Conservation (phyloP, 2,797 vertebrate genomes). For the Phrynocephalus vlangalii region DNA sequence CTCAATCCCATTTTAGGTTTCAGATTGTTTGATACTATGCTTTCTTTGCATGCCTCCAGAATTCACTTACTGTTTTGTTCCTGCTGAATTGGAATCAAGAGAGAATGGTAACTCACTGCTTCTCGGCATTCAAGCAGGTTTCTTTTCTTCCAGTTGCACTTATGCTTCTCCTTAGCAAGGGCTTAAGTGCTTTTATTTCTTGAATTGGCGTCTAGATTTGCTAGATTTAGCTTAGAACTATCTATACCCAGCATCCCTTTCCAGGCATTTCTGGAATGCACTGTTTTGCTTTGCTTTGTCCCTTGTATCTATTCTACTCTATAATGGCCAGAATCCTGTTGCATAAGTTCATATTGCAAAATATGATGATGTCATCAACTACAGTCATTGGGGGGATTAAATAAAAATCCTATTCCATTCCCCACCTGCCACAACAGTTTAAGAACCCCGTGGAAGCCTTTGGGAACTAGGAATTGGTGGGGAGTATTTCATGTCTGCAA, state of each 20-base stretch:
- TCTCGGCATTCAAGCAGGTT: neutral
- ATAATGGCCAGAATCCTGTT: too few relatives aligned
- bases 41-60: neutral
- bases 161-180: neutral
- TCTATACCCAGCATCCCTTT: neutral
- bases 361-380: too few relatives aligned
- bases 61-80: neutral
- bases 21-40: neutral
- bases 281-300: neutral
- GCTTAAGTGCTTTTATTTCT: neutral
- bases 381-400: too few relatives aligned
- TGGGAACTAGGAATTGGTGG: too few relatives aligned
- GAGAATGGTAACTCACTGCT: neutral
- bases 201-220: neutral
- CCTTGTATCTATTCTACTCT: neutral
- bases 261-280: neutral
- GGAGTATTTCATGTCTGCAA: too few relatives aligned
- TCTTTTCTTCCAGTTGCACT: neutral
- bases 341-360: too few relatives aligned
- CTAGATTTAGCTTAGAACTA: neutral
- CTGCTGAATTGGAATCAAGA: neutral
- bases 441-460: too few relatives aligned
- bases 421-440: too few relatives aligned
- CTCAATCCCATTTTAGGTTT: neutral
- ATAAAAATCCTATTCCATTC: too few relatives aligned